A percentile compares a stretch with the other conserved stretches of the same genome.
These are phyloP conservation scores for Amia ocellicauda DNA, from an alignment of 2,113 vertebrate species.

Conservation along the genomic window DNA sequence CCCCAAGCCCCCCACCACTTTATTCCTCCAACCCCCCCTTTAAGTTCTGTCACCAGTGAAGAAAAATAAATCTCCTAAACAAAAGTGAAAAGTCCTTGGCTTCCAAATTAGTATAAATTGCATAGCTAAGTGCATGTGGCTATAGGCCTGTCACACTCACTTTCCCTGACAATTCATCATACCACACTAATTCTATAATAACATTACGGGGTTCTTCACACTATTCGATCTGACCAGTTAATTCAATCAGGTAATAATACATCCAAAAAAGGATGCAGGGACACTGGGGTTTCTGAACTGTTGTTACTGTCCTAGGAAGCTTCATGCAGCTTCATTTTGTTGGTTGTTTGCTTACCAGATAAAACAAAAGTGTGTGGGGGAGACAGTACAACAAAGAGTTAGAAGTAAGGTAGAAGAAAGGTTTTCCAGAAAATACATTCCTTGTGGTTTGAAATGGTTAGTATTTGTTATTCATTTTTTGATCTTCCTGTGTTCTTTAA, in stretches of 20 bases:
- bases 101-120: slow-evolving; percentile 81
- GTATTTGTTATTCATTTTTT: too few species aligned
- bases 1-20: not conserved
- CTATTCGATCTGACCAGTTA: slow-evolving; percentile 87
- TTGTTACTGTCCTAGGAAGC: slow-evolving; percentile 44
- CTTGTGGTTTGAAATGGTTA: too few species aligned
- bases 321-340: not conserved
- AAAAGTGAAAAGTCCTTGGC: slow-evolving; percentile 88
- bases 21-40: slow-evolving; percentile 26
- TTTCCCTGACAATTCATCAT: slow-evolving; percentile 97
- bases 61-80: slow-evolving; percentile 72
- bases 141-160: slow-evolving; percentile 88
- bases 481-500: too few species aligned
- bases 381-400: too few species aligned
- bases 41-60: slow-evolving; percentile 64
- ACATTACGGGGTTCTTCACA: slow-evolving; percentile 91
- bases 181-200: slow-evolving; percentile 97
- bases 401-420: too few species aligned
- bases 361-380: too few species aligned
- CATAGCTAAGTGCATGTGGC: slow-evolving; percentile 84
- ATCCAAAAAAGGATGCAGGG: slow-evolving; percentile 77
- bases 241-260: slow-evolving; percentile 95
- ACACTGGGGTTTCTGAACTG: slow-evolving; percentile 72
- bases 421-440: too few species aligned
- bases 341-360: too few species aligned